These are phyloP conservation scores for Catostylus mosaicus DNA, from an alignment of 30 jellyfish, hydroid and myxozoan species.

Conservation along the genomic window DNA sequence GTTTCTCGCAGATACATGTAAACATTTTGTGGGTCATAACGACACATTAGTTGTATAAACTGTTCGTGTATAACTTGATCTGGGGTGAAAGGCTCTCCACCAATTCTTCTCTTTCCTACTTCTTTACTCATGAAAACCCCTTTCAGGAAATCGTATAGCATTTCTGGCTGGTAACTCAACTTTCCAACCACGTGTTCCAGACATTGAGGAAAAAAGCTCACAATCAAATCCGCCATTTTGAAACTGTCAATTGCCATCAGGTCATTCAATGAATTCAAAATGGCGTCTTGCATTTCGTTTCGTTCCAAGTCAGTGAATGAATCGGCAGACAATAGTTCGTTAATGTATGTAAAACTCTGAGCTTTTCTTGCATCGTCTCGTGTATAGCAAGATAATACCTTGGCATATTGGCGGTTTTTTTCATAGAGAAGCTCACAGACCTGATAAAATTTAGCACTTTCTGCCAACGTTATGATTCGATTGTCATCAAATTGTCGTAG, in stretches of 20 bases:
- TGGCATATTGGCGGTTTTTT: constrained; percentile 73
- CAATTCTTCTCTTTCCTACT: constrained; percentile 36
- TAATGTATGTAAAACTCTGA: constrained; percentile 77
- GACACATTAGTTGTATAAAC: constrained; percentile 90
- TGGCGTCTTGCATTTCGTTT: constrained; percentile 84
- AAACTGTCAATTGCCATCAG: constrained; percentile 83
- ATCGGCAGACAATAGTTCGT: constrained; percentile 75
- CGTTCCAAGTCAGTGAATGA: constrained; percentile 93
- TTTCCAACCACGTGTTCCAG: constrained; percentile 73
- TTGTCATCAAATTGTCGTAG: constrained; percentile 86
- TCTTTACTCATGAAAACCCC: constrained; percentile 84
- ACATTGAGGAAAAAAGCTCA: constrained; percentile 65
- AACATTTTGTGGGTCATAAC: constrained; percentile 82
- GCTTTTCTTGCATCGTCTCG: constrained; percentile 87
- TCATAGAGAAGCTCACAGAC: constrained; percentile 93
- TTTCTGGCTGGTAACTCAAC: constrained; percentile 68
- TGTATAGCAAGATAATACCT: constrained; percentile 90
- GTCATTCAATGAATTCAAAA: constrained; percentile 60
- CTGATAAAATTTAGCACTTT: constrained; percentile 93
- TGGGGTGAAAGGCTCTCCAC: constrained; percentile 29
- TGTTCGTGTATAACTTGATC: constrained; percentile 83
- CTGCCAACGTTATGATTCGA: constrained; percentile 87
- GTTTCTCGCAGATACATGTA: constrained; percentile 77
- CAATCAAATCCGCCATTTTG: constrained; percentile 80
- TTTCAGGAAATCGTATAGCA: constrained; percentile 76